phyloP scores from a whole-genome alignment of 2,888 invertebrate species.

The Aleiodes alternator region DNA sequence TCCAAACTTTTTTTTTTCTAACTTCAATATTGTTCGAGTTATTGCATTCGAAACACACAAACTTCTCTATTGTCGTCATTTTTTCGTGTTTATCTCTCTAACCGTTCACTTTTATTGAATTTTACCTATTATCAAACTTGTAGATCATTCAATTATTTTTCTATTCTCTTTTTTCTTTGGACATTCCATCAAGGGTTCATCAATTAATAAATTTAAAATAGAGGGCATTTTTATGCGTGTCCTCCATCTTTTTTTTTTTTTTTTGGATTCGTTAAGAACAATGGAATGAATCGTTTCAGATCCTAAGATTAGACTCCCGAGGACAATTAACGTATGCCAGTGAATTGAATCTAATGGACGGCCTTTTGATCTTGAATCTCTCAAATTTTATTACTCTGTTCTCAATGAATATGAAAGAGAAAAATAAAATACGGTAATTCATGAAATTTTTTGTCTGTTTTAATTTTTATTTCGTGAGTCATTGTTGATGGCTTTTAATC shows the following conservation, averaged over 20 bases:
- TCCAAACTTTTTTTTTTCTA: too few species aligned
- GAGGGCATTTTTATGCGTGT: neutral
- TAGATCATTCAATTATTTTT: too few species aligned
- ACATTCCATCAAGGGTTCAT: neutral
- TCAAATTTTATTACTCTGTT: neutral
- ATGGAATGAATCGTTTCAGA: constrained; percentile 14
- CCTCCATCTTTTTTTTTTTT: neutral
- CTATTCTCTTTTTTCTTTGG: too few species aligned
- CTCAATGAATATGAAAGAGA: neutral
- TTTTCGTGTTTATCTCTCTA: too few species aligned
- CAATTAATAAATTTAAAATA: neutral
- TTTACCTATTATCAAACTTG: too few species aligned
- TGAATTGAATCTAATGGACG: constrained; percentile 15
- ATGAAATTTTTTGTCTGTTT: neutral
- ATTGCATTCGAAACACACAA: too few species aligned
- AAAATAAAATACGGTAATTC: neutral
- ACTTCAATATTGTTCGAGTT: too few species aligned
- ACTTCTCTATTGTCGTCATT: too few species aligned
- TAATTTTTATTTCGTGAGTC: constrained; percentile 11
- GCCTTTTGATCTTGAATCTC: neutral
- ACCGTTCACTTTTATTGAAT: too few species aligned
- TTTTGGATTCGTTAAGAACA: constrained; percentile 2
- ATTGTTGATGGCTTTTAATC: neutral
- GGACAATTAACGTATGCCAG: constrained; percentile 19
- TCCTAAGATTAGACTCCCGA: neutral